Percentiles rank a stretch among this genome's conserved stretches.
Evolutionary conservation across 2,888 invertebrate genomes (phyloP).

Genomic region (Euclidia mi): DNA sequence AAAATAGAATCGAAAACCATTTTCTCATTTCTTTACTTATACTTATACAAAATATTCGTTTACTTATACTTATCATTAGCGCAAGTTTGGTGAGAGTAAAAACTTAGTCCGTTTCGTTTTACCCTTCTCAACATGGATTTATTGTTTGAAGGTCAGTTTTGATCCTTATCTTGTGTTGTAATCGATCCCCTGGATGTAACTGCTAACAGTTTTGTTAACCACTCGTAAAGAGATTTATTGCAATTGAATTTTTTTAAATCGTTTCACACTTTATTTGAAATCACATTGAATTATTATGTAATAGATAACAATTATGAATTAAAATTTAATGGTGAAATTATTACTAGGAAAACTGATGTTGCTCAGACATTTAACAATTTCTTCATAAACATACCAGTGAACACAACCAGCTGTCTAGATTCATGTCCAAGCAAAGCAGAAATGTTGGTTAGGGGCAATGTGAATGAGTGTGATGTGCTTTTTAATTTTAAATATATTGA

Average conservation of each 20-base stretch:
- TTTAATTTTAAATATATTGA: too few relatives aligned
- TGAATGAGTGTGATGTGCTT: too few relatives aligned
- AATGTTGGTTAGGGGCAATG: too few relatives aligned
- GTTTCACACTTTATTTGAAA: too few relatives aligned
- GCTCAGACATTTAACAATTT: too few relatives aligned
- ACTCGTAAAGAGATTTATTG: slow-evolving; percentile 5
- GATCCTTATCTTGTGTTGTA: slow-evolving; percentile 55
- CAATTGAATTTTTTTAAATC: not conserved
- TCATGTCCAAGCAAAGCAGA: too few relatives aligned
- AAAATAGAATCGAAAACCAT: slow-evolving; percentile 37
- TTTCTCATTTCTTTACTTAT: slow-evolving; percentile 27
- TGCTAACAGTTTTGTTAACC: slow-evolving; percentile 34
- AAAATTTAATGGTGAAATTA: too few relatives aligned
- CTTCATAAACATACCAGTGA: too few relatives aligned
- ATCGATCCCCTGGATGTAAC: slow-evolving; percentile 53
- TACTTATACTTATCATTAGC: slow-evolving; percentile 55
- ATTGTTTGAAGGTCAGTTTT: slow-evolving; percentile 60
- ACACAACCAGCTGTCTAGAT: too few relatives aligned
- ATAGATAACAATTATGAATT: too few relatives aligned
- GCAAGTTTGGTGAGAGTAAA: slow-evolving; percentile 48
- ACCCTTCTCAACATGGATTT: slow-evolving; percentile 62
- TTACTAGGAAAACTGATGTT: too few relatives aligned
- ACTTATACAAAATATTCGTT: slow-evolving; percentile 44
- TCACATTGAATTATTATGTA: too few relatives aligned
- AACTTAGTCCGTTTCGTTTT: slow-evolving; percentile 58